Evolutionary conservation across 2,888 invertebrate species (phyloP), one percentile per base, ranked within the genome.

Genomic region (Heliconius ethilla): DNA sequence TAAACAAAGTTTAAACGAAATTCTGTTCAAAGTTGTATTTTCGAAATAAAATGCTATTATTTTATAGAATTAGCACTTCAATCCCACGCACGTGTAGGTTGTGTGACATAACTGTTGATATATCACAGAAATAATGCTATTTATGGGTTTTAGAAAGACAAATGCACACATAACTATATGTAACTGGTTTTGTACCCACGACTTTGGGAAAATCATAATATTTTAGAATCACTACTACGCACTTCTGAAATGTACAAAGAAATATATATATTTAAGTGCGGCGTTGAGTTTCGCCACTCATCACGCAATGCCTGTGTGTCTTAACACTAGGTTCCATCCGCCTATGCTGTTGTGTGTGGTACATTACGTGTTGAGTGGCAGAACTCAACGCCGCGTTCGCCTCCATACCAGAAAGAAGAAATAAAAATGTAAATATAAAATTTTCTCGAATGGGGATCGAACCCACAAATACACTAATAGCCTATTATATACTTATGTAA

Each of bases 41-140:
- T 40, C 74, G 25, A n/a, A 27, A 40, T 63, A 75, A 75, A 75
- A 45, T 29, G 59, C 63, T 75, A 75, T 79, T 65, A 78, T 81
- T 80, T 76, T 76, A 80, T 79, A 75, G 75, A 76, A 80, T 78
- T 80, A 81, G 77, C 81, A 80, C 81, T 59, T 29, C 51, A 40
- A 66, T 25, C 77, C 79, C 55, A 81, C 79, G 76, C 72, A 40
- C 75, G 77, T 69, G 65, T 77, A 63, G 62, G 29, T 66, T 75
- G 78, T 76, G 81, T 78, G 76, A 63, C 62, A 27, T 63, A 62
- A 63, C 40, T 74, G 74, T 62, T 37, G 74, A 74, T 63, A 62
- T 74, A 74, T 72, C 72, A 37, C 33, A 37, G 72, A 59, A 72
- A 72, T 72, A 72, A 37, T 72, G 33, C 72, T 78, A 73, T 78